Evolutionary conservation across 2,797 vertebrate species (phyloP), one percentile per base, ranked within the genome.

Genomic region (Columba guinea): DNA sequence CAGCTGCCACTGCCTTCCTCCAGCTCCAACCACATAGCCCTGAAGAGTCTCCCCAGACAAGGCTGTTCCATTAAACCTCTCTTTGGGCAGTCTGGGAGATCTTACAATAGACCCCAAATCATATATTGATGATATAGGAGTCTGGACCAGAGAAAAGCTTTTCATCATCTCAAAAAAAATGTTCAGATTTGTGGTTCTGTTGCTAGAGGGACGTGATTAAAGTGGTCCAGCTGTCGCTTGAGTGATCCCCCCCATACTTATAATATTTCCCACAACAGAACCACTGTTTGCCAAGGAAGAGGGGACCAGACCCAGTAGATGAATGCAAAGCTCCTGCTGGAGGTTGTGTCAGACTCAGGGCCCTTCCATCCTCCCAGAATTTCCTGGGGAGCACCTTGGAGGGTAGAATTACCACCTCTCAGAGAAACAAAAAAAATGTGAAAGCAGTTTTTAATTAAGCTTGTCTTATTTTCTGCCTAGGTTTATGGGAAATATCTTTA

Each of bases 351-450:
- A 60, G 55, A 22, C 55, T 84, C 1, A 22, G 44, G 73, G 7
- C 12, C 30, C 20, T 3, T 12, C 30, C 22, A 46, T 65, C 10
- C 16, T 67, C 62, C 11, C 3, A 0, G n/a, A 7, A 5, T 53
- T 73, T 80, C 39, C 65, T 26, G 4, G 27, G 34, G 7, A 65
- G 2, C 5, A 15, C 0, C 0, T 4, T 17, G 28, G 39, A 56
- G 16, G 16, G 51, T 22, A 4, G 16, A 84, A 67, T 30, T 16
- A 39, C 4, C 18, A 30, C 5, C 3, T 22, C 39, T 53, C 32
- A 58, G 24, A 28, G 10, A 20, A 51, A 46, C 5, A 35, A 27
- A 49, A 27, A 49, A 23, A 34, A 8, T 4, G 16, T 2, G 2
- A 46, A 80, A 3, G 2, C 8, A 17, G 3, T 16, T 22, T 64